Evolutionary conservation across 2,113 vertebrate genomes (phyloP).

Genomic region (Erythrolamprus reginae): DNA sequence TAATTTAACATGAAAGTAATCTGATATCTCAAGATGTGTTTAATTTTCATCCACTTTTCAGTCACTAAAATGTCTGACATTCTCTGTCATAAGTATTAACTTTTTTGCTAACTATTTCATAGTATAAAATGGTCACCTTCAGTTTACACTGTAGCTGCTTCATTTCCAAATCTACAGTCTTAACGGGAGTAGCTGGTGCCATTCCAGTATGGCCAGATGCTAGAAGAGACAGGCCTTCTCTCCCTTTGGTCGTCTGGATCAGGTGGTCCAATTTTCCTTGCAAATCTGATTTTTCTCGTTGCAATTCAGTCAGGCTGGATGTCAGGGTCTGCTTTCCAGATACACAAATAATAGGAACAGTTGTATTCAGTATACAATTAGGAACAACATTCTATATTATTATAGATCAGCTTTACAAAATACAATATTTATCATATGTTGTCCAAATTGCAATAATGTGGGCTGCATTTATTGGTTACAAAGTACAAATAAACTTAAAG

Average conservation of each 20-base stretch:
- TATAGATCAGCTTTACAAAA: constrained; percentile 25
- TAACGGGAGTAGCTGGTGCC: constrained; percentile 63
- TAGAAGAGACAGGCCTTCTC: constrained; percentile 46
- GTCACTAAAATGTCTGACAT: constrained; percentile 10
- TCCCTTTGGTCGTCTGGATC: constrained; percentile 59
- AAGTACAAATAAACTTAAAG: not conserved
- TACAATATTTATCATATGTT: not conserved
- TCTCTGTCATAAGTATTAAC: constrained; percentile 32
- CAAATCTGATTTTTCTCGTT: constrained; percentile 84
- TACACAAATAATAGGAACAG: constrained; percentile 33
- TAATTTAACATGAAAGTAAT: constrained; percentile 12
- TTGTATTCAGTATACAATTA: constrained; percentile 5
- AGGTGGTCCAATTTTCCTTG: constrained; percentile 76
- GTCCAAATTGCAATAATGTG: not conserved
- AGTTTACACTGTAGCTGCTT: constrained; percentile 86
- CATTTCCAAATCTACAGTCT: constrained; percentile 76
- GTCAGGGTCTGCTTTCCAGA: constrained; percentile 76
- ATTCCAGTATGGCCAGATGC: constrained; percentile 55
- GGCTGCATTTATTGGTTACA: not conserved
- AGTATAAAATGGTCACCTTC: constrained; percentile 76
- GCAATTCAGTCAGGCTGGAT: constrained; percentile 76
- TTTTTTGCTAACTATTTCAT: constrained; percentile 35
- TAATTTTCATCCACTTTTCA: not conserved
- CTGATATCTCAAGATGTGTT: constrained; percentile 2
- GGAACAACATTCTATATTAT: not conserved